These are phyloP conservation scores for Cossypha dichroa DNA, from an alignment of 2,797 vertebrate genomes.

Conservation along the genomic window DNA sequence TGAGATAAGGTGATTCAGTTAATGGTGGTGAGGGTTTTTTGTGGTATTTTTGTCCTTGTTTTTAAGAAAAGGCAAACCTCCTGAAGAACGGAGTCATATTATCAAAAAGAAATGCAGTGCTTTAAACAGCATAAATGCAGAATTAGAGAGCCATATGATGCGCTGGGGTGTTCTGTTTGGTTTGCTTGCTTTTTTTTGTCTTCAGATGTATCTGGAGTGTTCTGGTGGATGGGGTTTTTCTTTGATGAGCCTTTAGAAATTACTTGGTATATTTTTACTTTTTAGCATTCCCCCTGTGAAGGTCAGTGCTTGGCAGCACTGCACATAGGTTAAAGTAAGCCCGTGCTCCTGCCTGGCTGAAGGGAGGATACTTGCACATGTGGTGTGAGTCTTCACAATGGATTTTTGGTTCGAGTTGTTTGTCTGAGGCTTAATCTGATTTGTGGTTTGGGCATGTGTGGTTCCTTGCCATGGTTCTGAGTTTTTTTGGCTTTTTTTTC, in stretches of 20 bases:
- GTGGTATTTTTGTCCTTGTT: background rate
- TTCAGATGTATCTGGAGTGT: background rate
- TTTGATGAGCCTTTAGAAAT: background rate
- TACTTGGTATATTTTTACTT: background rate
- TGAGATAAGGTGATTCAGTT: constrained; percentile 45
- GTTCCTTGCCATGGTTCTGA: background rate
- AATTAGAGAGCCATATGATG: background rate
- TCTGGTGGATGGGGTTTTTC: background rate
- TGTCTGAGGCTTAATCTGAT: background rate
- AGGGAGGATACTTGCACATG: background rate
- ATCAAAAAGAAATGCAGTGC: background rate
- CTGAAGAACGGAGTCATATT: background rate
- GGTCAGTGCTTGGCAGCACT: background rate
- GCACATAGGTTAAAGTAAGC: background rate
- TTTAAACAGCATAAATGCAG: background rate
- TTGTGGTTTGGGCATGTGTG: background rate
- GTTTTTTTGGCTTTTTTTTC: background rate
- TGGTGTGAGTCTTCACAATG: background rate
- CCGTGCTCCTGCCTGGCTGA: background rate
- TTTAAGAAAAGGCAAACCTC: background rate
- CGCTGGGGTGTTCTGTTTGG: background rate
- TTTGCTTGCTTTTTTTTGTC: background rate
- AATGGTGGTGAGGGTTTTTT: background rate
- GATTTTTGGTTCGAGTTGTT: background rate
- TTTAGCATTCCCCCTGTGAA: background rate